Percentiles rank a stretch among this genome's conserved stretches.
Evolutionary conservation across 2,113 vertebrate species (phyloP).

Genomic region (Mus musculus): DNA sequence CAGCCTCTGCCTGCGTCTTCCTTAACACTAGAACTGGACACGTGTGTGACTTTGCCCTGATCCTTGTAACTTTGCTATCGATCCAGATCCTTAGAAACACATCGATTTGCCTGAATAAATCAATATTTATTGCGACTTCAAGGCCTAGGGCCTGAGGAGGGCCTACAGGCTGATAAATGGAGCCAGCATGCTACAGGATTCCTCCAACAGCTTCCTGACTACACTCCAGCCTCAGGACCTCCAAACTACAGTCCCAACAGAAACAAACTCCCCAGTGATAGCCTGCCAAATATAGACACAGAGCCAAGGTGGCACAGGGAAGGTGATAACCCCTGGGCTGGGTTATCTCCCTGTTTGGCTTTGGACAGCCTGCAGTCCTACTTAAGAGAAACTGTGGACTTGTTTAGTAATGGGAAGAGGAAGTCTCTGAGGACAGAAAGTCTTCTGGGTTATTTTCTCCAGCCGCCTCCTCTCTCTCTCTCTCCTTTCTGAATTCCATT

Average conservation of each 20-base stretch:
- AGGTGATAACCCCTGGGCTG: too few species aligned
- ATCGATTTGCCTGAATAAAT: slow-evolving; percentile 71
- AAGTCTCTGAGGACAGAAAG: background rate
- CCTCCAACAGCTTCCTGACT: background rate
- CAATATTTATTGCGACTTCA: slow-evolving; percentile 78
- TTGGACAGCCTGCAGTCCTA: rapidly evolving
- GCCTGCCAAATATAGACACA: background rate
- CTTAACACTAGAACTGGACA: background rate
- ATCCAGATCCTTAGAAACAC: slow-evolving; percentile 65
- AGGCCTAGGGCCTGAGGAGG: slow-evolving; percentile 16
- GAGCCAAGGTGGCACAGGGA: background rate
- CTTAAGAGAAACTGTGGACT: background rate
- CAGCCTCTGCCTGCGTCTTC: background rate
- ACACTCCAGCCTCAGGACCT: background rate
- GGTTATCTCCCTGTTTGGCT: background rate
- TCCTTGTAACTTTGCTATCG: slow-evolving; percentile 71
- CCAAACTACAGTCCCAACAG: background rate
- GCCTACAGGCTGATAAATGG: slow-evolving; percentile 58
- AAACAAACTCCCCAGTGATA: background rate
- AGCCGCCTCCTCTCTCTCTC: too few species aligned
- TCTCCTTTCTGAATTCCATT: background rate
- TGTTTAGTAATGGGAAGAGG: background rate
- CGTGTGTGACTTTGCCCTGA: slow-evolving; percentile 70
- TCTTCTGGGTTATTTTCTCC: background rate
- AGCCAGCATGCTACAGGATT: background rate